These are phyloP conservation scores for Steinernema hermaphroditum DNA, from an alignment of 2,888 invertebrate species.

Conservation along the genomic window DNA sequence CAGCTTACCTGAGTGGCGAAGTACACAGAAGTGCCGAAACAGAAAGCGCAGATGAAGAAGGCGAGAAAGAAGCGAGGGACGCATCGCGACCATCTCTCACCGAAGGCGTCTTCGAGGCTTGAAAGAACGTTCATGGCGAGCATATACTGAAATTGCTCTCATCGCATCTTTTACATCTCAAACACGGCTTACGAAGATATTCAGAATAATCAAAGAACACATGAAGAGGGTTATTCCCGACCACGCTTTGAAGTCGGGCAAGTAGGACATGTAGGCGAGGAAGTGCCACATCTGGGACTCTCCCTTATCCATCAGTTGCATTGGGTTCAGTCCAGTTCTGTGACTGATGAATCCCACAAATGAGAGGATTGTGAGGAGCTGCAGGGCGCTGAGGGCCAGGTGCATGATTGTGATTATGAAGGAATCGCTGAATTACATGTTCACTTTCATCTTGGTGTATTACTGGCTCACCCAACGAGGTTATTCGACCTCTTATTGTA, in stretches of 20 bases:
- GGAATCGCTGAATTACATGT: conserved; percentile 50
- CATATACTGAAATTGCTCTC: conserved; percentile 53
- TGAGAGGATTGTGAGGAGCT: conserved; percentile 54
- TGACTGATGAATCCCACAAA: conserved; percentile 56
- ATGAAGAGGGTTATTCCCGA: conserved; percentile 52
- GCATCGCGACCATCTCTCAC: conserved; percentile 61
- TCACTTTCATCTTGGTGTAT: no score
- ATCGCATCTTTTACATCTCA: not conserved
- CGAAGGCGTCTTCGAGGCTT: conserved; percentile 61
- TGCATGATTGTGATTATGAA: conserved; percentile 57
- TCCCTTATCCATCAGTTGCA: conserved; percentile 56
- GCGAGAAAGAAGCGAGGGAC: conserved; percentile 63
- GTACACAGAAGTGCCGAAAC: conserved; percentile 53
- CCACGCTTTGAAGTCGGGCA: conserved; percentile 58
- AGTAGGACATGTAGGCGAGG: conserved; percentile 58
- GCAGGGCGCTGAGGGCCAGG: conserved; percentile 46
- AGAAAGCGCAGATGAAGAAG: conserved; percentile 53
- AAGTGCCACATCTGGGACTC: conserved; percentile 63
- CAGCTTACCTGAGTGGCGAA: conserved; percentile 61
- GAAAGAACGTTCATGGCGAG: conserved; percentile 61
- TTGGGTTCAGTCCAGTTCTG: conserved; percentile 55
- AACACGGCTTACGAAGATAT: conserved; percentile 55
- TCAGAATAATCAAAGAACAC: conserved; percentile 53
- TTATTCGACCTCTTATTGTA: conserved; percentile 66
- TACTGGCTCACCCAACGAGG: conserved; percentile 61